Conservation (phyloP, 2,888 invertebrate species). For the Bhutanitis thaidina region DNA sequence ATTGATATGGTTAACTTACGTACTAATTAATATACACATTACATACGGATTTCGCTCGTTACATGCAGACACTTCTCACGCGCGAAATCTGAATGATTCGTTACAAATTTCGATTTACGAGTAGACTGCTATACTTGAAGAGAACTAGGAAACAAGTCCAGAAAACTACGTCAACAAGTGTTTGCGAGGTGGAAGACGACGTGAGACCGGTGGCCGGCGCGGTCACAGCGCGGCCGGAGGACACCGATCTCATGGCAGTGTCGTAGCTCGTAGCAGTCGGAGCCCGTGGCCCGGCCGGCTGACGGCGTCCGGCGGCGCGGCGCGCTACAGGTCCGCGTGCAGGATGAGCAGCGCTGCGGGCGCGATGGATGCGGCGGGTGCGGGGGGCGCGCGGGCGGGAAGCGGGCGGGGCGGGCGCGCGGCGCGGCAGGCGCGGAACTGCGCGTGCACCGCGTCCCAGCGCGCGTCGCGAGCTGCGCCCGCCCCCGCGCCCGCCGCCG, state of each 20-base stretch:
- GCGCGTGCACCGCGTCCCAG: conserved; percentile 65
- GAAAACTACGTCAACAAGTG: conserved; percentile 22
- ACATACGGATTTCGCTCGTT: neutral
- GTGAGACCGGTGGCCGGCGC: neutral
- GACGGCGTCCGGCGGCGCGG: too few relatives aligned
- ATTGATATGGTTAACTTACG: conserved; percentile 25
- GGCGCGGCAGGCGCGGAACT: conserved; percentile 43
- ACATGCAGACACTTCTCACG: neutral
- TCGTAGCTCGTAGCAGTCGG: too few relatives aligned
- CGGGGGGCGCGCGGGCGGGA: conserved; percentile 27
- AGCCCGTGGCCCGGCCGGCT: too few relatives aligned
- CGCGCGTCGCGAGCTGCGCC: conserved; percentile 38
- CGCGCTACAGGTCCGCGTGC: conserved; percentile 54
- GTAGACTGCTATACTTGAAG: conserved; percentile 18
- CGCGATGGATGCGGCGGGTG: conserved; percentile 25
- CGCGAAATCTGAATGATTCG: conserved; percentile 8
- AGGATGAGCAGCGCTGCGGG: conserved; percentile 54
- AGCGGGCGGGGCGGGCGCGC: conserved; percentile 22
- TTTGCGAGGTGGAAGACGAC: conserved; percentile 11
- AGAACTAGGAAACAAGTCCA: conserved; percentile 21
- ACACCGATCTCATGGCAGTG: conserved; percentile 4
- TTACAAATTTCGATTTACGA: conserved; percentile 4
- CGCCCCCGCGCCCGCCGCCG: conserved; percentile 4
- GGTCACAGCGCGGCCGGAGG: neutral
- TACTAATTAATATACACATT: neutral